Base-by-base conservation (phyloP, 2,888 invertebrate species). In the Trimorus sp. region DNA sequence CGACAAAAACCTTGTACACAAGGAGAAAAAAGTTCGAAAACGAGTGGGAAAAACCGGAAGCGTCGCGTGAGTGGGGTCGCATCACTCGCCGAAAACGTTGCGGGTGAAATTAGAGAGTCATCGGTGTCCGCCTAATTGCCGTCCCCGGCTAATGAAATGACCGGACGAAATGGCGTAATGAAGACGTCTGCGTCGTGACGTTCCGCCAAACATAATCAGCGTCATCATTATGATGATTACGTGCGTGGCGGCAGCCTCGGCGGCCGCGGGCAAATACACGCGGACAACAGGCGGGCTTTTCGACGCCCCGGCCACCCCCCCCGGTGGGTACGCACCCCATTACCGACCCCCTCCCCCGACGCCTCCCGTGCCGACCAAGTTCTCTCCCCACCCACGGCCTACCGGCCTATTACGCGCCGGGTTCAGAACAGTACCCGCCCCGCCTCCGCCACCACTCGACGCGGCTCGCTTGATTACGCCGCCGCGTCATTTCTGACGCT, bases 331-430 rank as follows among this genome's bases (percentile, higher is more conserved):
- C 88, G 86, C 87, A 85, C 85, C 82, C 86, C 87, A 84, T 84
- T 83, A 79, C 87, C 89, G 90, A 90, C 90, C 90, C 86, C 87
- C 2, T 1, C 86, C 84, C 51, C 85, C 85, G 85, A 85, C 85
- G 86, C 88, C 88, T 85, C 89, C 89, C 90, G 89, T 88, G 90
- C 89, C 86, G 88, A 89, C 88, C 89, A 88, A 88, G 87, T 89
- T 89, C 87, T 86, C 86, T 85, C 85, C 85, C 85, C 84, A 83
- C 84, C 74, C 73, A 70, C 63, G 75, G 58, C 58, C 51, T 65
- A 79, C 70, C 76, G 65, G 70, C 63, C 69, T 63, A 82, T 82
- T 82, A 78, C 74, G 62, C 65, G 40, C 63, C 68, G 40, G 56
- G 7, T 60, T 63, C 73, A 82, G 73, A 82, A 59, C 73, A 40